Evolutionary conservation across 2,888 invertebrate genomes (phyloP).

Genomic region (Drosophila setosimentum): DNA sequence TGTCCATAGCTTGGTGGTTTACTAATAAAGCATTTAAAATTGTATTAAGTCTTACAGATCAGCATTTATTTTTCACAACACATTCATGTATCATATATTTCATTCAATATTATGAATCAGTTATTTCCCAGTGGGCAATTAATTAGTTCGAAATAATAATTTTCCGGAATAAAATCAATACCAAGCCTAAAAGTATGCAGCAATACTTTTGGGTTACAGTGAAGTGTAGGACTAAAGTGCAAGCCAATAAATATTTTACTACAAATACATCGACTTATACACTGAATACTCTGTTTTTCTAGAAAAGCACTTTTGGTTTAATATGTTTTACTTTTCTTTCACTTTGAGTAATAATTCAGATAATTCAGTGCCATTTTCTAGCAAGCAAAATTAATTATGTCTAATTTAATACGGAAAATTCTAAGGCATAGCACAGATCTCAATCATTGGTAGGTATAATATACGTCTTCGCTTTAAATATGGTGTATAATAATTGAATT

Average conservation of each 20-base stretch:
- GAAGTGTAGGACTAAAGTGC: slow-evolving; percentile 2
- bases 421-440: slow-evolving; percentile 29
- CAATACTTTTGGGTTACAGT: slow-evolving; percentile 10
- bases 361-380: background rate
- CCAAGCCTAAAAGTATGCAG: slow-evolving; percentile 28
- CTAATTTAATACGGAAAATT: slow-evolving; percentile 45
- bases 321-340: background rate
- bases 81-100: background rate
- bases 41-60: background rate
- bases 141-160: background rate
- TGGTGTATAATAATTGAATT: background rate
- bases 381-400: slow-evolving; percentile 24
- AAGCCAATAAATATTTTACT: background rate
- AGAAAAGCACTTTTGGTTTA: background rate
- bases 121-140: background rate
- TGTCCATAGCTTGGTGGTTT: slow-evolving; percentile 38
- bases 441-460: slow-evolving; percentile 25
- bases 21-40: slow-evolving; percentile 1
- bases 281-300: background rate
- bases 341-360: slow-evolving; percentile 16
- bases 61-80: background rate
- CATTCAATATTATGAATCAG: background rate
- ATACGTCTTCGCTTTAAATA: background rate
- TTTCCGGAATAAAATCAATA: background rate
- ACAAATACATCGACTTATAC: background rate